Conservation (phyloP, 2,888 invertebrate species). For the Nycteola revayana region DNA sequence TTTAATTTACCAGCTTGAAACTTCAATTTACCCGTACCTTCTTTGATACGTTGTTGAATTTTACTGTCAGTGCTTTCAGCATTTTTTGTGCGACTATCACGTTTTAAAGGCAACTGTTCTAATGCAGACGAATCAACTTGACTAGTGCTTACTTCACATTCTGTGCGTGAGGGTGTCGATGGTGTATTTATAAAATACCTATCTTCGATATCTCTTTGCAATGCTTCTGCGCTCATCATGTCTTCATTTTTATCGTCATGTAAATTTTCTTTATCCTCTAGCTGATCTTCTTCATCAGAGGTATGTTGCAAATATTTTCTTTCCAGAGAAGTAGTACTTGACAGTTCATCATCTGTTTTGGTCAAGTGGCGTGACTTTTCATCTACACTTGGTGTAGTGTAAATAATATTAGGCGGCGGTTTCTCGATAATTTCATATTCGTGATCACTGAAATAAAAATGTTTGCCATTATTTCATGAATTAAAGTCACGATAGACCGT, state of each 20-base stretch:
- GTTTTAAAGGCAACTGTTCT: slow-evolving; percentile 83
- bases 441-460: slow-evolving; percentile 89
- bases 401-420: slow-evolving; percentile 76
- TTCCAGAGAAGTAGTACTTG: slow-evolving; percentile 76
- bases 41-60: slow-evolving; percentile 85
- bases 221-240: slow-evolving; percentile 70
- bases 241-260: slow-evolving; percentile 49
- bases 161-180: slow-evolving; percentile 83
- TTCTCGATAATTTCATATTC: slow-evolving; percentile 95
- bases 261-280: slow-evolving; percentile 56
- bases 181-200: slow-evolving; percentile 83
- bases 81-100: slow-evolving; percentile 79
- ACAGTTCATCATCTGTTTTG: slow-evolving; percentile 75
- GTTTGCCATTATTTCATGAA: too few species aligned
- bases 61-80: slow-evolving; percentile 76
- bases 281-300: slow-evolving; percentile 71
- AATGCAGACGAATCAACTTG: slow-evolving; percentile 86
- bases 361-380: slow-evolving; percentile 51
- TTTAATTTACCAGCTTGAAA: slow-evolving; percentile 88
- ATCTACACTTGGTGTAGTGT: slow-evolving; percentile 59
- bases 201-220: slow-evolving; percentile 85
- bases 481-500: not conserved
- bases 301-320: slow-evolving; percentile 74
- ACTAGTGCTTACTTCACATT: slow-evolving; percentile 84
- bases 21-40: slow-evolving; percentile 86